Conservation (phyloP, 2,797 vertebrate species). For the Monodelphis domestica region DNA sequence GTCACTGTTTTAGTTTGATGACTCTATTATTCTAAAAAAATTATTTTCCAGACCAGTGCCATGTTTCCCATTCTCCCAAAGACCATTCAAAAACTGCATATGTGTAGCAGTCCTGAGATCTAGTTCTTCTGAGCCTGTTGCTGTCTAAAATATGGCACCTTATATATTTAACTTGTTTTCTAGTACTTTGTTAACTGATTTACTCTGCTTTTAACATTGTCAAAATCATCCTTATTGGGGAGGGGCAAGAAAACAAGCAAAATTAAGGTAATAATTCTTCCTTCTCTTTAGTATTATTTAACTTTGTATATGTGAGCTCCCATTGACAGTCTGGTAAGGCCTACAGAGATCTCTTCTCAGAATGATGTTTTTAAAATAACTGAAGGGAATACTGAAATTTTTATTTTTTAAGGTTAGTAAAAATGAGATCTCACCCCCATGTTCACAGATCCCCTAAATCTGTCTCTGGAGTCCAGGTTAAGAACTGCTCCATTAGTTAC, state of each 20-base stretch:
- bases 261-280: background rate
- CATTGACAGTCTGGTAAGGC: background rate
- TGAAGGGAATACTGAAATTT: background rate
- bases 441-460: background rate
- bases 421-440: background rate
- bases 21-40: background rate
- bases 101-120: background rate
- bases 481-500: background rate
- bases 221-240: background rate
- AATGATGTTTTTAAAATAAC: background rate
- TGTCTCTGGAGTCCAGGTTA: background rate
- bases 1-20: background rate
- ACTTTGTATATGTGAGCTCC: too few species aligned
- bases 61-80: background rate
- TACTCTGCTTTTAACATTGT: background rate
- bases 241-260: background rate
- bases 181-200: background rate
- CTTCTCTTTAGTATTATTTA: slow-evolving; percentile 1
- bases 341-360: background rate
- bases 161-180: background rate
- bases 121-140: background rate
- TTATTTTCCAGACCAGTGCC: background rate
- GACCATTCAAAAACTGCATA: slow-evolving; percentile 19
- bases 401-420: background rate
- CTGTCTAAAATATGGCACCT: background rate